Conservation (phyloP, 2,797 vertebrate genomes). For the Labeo calbasu region DNA sequence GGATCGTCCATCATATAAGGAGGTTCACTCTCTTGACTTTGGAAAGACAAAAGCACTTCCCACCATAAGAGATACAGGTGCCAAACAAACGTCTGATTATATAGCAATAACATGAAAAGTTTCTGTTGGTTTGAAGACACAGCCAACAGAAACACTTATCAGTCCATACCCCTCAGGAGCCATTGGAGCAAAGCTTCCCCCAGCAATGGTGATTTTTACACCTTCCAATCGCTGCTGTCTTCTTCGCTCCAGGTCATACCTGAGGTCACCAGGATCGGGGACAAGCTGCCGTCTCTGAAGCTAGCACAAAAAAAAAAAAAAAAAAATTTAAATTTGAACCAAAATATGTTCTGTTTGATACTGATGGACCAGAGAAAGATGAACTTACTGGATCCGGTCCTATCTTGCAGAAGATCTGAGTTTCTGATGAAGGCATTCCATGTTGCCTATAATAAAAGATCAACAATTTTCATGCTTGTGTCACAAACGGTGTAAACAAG, state of each 20-base stretch:
- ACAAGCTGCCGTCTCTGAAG: constrained; percentile 58
- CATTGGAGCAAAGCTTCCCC: constrained; percentile 59
- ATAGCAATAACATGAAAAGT: not conserved
- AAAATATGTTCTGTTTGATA: not conserved
- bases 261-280: constrained; percentile 75
- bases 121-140: not conserved
- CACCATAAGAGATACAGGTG: not conserved
- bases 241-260: constrained; percentile 79
- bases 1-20: constrained; percentile 19
- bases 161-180: constrained; percentile 60
- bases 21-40: constrained; percentile 60
- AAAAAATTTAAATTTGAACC: not conserved
- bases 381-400: constrained; percentile 78
- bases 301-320: constrained; percentile 41
- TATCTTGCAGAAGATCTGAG: constrained; percentile 71
- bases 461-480: not conserved
- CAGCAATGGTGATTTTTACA: constrained; percentile 78
- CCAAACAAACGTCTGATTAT: too few relatives aligned
- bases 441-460: constrained; percentile 78
- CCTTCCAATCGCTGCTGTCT: constrained; percentile 79
- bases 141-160: not conserved
- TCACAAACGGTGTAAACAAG: not conserved
- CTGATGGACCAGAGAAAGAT: not conserved
- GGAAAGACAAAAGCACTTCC: not conserved
- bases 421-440: constrained; percentile 76